Evolutionary conservation across 2,888 invertebrate genomes (phyloP).

Genomic region (Drepanosiphum platanoidis): DNA sequence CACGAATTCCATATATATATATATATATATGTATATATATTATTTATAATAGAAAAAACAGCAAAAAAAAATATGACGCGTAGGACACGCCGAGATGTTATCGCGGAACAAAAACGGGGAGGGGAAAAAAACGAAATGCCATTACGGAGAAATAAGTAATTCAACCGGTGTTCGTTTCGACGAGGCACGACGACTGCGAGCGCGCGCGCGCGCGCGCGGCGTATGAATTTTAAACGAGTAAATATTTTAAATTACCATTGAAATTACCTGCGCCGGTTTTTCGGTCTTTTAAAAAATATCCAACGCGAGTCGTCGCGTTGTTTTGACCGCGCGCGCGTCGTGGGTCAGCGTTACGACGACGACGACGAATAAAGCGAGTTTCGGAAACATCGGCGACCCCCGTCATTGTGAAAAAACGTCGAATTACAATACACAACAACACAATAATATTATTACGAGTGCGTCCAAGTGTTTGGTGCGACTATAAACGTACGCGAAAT

Average conservation of each 20-base stretch:
- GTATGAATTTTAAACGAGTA: not conserved
- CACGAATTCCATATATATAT: too few relatives aligned
- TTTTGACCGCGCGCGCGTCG: not conserved
- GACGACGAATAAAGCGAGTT: too few relatives aligned
- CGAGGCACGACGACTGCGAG: not conserved
- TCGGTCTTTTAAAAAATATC: not conserved
- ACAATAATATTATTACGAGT: too few relatives aligned
- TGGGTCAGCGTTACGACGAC: too few relatives aligned
- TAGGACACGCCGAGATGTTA: not conserved
- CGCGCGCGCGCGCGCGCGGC: too few relatives aligned
- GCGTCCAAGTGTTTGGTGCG: too few relatives aligned
- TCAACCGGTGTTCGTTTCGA: not conserved
- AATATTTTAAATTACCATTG: not conserved
- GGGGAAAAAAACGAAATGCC: not conserved
- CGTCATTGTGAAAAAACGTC: too few relatives aligned
- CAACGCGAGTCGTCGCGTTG: not conserved
- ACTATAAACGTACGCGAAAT: too few relatives aligned
- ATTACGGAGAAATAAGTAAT: not conserved
- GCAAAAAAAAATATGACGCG: not conserved
- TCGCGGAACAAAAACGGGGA: not conserved
- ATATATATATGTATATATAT: too few relatives aligned
- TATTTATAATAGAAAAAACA: too few relatives aligned
- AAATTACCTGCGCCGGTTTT: not conserved
- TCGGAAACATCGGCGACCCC: too few relatives aligned
- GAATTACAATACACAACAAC: too few relatives aligned